Evolutionary conservation across 2,113 vertebrate genomes (phyloP).

Genomic region (Octodon degus): DNA sequence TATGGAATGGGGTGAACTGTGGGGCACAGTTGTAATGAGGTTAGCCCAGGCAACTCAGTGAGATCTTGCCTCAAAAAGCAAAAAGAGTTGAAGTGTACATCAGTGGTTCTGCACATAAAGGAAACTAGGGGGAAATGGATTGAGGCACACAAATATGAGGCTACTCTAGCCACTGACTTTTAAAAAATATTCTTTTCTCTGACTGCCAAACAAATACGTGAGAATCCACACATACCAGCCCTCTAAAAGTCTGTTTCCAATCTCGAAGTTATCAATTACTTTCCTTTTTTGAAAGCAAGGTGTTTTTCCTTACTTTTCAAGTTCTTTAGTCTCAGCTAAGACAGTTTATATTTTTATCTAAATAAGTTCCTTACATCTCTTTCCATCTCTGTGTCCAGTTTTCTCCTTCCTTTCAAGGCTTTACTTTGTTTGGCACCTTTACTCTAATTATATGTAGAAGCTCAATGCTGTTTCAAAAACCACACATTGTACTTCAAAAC

Average conservation of each 20-base stretch:
- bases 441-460: neutral
- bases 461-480: neutral
- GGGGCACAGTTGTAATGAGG: neutral
- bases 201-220: constrained; percentile 4
- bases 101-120: neutral
- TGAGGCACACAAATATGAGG: neutral
- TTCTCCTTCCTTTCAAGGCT: constrained; percentile 32
- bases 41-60: neutral
- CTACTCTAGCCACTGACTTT: neutral
- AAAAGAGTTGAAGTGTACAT: neutral
- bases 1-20: neutral
- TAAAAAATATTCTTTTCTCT: neutral
- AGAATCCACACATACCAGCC: neutral
- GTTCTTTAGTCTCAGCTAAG: neutral
- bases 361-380: neutral
- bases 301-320: constrained; percentile 42
- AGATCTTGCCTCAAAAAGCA: neutral
- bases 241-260: constrained; percentile 33
- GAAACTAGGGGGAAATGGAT: neutral
- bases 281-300: constrained; percentile 21
- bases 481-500: constrained; percentile 15
- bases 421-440: constrained; percentile 25
- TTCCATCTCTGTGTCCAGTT: constrained; percentile 1
- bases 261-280: neutral
- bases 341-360: constrained; percentile 10